Evolutionary conservation across 1,140 invertebrate species (phyloP), one percentile per base, ranked within the genome.

Genomic region (Metopolophium dirhodum): DNA sequence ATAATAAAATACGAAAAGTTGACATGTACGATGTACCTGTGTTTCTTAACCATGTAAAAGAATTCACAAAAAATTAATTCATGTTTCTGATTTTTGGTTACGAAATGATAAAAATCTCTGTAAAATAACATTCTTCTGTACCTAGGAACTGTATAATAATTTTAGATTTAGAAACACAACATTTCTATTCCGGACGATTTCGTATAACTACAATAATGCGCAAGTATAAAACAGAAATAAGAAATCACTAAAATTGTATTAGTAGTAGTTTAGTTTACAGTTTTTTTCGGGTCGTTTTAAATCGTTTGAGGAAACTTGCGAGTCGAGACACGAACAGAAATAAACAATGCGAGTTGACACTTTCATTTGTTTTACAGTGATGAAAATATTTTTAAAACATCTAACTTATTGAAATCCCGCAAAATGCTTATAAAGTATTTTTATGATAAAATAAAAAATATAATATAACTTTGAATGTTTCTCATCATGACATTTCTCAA

Each of bases 331-430:
- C 23, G 83, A 26, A 86, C 23, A 26, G 4, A 86, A 86, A 86
- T 86, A 86, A 86, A 86, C 37, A 45, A 26, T 9, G 26, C 26
- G 83, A 86, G 23, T 30, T 86, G 37, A 86, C 83, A 86, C 6
- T 45, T 83, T 37, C 22, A 85, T 85, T 47, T 37, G 82, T 45
- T 47, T 86, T 45, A 47, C 85, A n/a, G 41, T 86, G 82, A 82
- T 77, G 41, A 86, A 87, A 49, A 47, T 87, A 47, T 87, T 87
- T 87, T 87, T 87, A 87, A 87, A 47, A 47, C 26, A 35, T 20
- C 85, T n/a, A 47, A 47, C 45, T 49, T 45, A 87, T 87, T 87
- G 45, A 87, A 87, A 30, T 18, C 11, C 3, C 7, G 49, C 8
- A 45, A 85, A 85, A 85, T 2, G 0, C 1, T 45, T 85, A 41